These are phyloP conservation scores for Menura novaehollandiae DNA, from an alignment of 2,113 vertebrate genomes.

Conservation along the genomic window DNA sequence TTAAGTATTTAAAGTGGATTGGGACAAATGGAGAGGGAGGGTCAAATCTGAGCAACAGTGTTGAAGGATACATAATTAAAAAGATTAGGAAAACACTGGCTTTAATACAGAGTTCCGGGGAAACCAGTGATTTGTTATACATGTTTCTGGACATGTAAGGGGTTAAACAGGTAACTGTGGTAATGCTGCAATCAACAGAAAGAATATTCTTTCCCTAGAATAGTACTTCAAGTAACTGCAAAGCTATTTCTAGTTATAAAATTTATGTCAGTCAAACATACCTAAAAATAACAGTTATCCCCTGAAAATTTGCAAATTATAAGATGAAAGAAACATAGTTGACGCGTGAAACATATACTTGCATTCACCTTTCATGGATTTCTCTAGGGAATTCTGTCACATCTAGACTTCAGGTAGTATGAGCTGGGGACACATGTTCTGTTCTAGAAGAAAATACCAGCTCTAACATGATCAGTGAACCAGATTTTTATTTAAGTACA, in stretches of 20 bases:
- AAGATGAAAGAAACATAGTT: not conserved
- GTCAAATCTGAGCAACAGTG: not conserved
- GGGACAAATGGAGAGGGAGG: not conserved
- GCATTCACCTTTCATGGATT: not conserved
- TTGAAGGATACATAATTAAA: not conserved
- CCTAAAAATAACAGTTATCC: not conserved
- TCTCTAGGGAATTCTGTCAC: not conserved
- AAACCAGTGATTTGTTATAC: not conserved
- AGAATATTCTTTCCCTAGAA: not conserved
- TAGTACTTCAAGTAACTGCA: not conserved
- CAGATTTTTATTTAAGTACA: constrained; percentile 8
- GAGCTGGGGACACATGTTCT: not conserved
- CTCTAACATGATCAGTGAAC: not conserved
- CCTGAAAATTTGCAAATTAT: not conserved
- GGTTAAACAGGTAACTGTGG: not conserved
- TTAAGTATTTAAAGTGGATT: not conserved
- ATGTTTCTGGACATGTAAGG: not conserved
- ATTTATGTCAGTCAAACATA: not conserved
- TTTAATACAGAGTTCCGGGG: not conserved
- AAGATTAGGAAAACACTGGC: not conserved
- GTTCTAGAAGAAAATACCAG: not conserved
- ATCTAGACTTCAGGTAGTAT: not conserved
- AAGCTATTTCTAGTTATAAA: not conserved
- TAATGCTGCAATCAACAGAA: not conserved
- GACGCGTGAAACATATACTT: not conserved